Evolutionary conservation across 2,113 vertebrate genomes (phyloP).

Genomic region (Saccopteryx leptura): DNA sequence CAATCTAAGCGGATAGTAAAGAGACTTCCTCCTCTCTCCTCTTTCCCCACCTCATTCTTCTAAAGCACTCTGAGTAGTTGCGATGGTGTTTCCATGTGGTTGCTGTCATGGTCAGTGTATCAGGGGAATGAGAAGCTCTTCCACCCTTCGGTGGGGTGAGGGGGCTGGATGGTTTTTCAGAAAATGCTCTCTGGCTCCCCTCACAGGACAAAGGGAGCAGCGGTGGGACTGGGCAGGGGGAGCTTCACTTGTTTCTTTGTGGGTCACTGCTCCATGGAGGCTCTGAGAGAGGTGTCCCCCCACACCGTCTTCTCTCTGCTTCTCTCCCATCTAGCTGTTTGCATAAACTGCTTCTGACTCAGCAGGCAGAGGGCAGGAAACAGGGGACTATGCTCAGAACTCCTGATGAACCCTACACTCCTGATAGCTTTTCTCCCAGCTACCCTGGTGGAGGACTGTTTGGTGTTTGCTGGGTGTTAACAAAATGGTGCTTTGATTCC

Average conservation of each 20-base stretch:
- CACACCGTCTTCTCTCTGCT: neutral
- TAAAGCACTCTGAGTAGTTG: neutral
- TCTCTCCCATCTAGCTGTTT: neutral
- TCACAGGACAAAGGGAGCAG: neutral
- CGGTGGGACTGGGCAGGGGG: rapidly evolving
- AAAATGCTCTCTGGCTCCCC: neutral
- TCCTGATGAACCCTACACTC: neutral
- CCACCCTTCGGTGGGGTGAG: neutral
- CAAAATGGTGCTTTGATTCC: neutral
- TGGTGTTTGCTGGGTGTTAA: neutral
- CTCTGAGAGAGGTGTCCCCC: neutral
- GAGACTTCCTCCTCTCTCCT: neutral
- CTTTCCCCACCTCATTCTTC: neutral
- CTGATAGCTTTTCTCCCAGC: neutral
- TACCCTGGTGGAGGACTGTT: neutral
- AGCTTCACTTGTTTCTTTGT: neutral
- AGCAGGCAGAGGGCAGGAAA: neutral
- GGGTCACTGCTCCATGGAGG: too few relatives aligned
- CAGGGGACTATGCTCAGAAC: neutral
- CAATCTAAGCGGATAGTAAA: neutral
- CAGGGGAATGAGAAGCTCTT: neutral
- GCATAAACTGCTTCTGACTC: neutral
- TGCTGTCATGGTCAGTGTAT: neutral
- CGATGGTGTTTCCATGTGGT: neutral
- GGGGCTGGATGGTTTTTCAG: neutral